Evolutionary conservation across 2,888 invertebrate species (phyloP), one percentile per base, ranked within the genome.

Genomic region (Caenorhabditis angaria): DNA sequence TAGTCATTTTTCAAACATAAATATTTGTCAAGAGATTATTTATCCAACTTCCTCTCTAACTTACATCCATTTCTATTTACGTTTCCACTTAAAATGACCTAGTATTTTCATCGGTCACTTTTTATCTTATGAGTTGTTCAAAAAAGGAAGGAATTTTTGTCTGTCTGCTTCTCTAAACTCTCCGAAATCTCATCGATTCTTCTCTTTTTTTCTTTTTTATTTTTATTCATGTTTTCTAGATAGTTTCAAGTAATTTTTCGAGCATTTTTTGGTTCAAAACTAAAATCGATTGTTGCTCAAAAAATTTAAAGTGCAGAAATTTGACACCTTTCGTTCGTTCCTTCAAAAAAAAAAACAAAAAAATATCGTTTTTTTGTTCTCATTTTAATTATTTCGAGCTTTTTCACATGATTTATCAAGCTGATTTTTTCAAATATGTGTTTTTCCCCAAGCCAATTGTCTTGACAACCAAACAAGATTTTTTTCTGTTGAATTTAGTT

Each of bases 101-200:
- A 12, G 41, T 3, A 18, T 18, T 3, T 41, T 41, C 41, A 14
- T 41, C 18, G 41, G 32, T 32, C 32, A 32, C 32, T 32, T 32
- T 32, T 5, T 8, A 5, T 32, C 32, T 32, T 5, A 8, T 41
- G 18, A 14, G 18, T 18, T 10, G 18, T 14, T 41, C 41, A 6
- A 18, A 41, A 41, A 10, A 41, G 41, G 41, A 41, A 41, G n/a
- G n/a, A n/a, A n/a, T n/a, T n/a, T n/a, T n/a, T 41, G 10, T 32
- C 12, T 14, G 41, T 41, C 41, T 41, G 41, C 41, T 41, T 41
- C 41, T 41, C 41, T 41, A 41, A 6, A 41, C 41, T 41, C 41
- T 41, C 41, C 18, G 14, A 41, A 41, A 41, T 41, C 41, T 41
- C 41, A 41, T 41, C 41, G 41, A 41, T 41, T 41, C 41, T 41